Percentiles rank a stretch among this genome's conserved stretches.
phyloP scores from a whole-genome alignment of 2,797 vertebrate species.

The Spea hammondii region DNA sequence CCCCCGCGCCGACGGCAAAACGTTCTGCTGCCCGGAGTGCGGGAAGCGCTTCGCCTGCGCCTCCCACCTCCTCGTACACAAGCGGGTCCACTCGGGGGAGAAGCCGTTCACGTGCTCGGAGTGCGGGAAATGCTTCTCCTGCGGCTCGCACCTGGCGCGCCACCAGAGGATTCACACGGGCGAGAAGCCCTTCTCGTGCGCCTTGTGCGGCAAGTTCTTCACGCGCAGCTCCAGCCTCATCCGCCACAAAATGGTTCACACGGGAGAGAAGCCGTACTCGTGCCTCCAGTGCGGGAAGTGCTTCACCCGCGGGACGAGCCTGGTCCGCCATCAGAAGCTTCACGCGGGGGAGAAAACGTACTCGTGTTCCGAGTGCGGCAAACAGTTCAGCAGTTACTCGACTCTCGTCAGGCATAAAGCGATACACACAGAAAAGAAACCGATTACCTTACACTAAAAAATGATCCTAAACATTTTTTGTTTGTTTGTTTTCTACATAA shows the following conservation, averaged over 20 bases:
- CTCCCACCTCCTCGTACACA: conserved; percentile 59
- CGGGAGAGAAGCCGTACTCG: conserved; percentile 11
- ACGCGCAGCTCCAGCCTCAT: background rate
- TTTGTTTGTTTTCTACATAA: no score
- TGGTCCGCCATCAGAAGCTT: background rate
- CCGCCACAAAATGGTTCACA: conserved; percentile 14
- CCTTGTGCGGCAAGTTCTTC: conserved; percentile 22
- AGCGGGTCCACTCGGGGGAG: conserved; percentile 33
- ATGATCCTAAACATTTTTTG: no score
- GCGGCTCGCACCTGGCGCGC: conserved; percentile 77
- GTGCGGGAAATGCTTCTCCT: conserved; percentile 69
- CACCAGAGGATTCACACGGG: conserved; percentile 73
- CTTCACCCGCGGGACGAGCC: background rate
- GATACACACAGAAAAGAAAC: background rate
- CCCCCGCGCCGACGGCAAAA: conserved; percentile 46
- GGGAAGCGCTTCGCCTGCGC: conserved; percentile 51
- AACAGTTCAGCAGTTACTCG: background rate
- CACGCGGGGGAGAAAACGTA: conserved; percentile 11
- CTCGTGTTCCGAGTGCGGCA: conserved; percentile 5
- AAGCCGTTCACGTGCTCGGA: conserved; percentile 14
- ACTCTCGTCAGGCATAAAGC: background rate
- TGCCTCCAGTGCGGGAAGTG: conserved; percentile 3
- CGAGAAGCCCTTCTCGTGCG: background rate
- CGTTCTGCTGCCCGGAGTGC: conserved; percentile 5
- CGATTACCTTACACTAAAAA: background rate